Evolutionary conservation across 2,797 vertebrate genomes (phyloP).

Genomic region (Bryconaethiops microstoma): DNA sequence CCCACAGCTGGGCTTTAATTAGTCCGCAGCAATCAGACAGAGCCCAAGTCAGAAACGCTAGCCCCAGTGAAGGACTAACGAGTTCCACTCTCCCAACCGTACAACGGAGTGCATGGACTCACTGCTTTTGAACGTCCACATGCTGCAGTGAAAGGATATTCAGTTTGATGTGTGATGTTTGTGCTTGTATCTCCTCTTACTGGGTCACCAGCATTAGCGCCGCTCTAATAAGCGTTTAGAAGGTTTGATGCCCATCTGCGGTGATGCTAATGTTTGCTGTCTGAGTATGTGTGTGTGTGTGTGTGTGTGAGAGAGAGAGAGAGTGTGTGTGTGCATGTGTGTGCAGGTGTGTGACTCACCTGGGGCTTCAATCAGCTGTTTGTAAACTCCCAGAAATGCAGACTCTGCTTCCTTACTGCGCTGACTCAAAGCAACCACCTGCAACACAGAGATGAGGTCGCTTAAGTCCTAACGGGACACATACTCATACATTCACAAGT

Average conservation of each 20-base stretch:
- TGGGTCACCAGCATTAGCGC: not conserved
- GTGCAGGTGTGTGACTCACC: slow-evolving; percentile 82
- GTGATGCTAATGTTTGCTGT: not conserved
- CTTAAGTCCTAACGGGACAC: slow-evolving; percentile 17
- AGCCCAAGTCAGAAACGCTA: not conserved
- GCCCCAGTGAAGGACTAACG: not conserved
- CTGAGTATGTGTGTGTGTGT: not conserved
- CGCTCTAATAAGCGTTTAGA: slow-evolving; percentile 5
- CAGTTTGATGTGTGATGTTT: not conserved
- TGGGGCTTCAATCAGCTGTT: slow-evolving; percentile 93
- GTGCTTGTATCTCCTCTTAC: not conserved
- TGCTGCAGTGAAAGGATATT: not conserved
- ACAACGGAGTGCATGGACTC: not conserved
- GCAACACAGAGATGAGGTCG: slow-evolving; percentile 61
- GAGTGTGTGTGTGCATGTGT: slow-evolving; percentile 7
- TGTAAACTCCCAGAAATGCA: slow-evolving; percentile 94
- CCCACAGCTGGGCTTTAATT: slow-evolving; percentile 72
- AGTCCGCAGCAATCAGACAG: slow-evolving; percentile 74
- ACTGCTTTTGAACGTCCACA: not conserved
- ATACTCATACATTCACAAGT: not conserved
- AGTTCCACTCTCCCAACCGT: slow-evolving; percentile 15
- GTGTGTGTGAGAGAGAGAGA: not conserved
- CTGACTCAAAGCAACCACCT: slow-evolving; percentile 97
- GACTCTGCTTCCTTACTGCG: slow-evolving; percentile 98
- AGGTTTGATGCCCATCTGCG: slow-evolving; percentile 16